Base-by-base conservation (phyloP, 2,113 vertebrate species). In the Brienomyrus longianalis region DNA sequence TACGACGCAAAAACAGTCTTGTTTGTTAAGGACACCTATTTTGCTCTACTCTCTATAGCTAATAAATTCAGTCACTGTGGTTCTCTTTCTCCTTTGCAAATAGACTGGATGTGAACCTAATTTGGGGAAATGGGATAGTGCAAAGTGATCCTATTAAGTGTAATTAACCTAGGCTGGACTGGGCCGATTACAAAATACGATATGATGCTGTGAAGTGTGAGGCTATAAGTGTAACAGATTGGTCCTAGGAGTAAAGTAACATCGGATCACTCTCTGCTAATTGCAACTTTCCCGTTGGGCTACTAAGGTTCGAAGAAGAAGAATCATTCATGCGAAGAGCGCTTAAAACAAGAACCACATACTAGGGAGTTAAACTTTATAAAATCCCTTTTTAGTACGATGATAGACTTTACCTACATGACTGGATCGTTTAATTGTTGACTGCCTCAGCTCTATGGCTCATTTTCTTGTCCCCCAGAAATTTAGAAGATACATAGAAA, bases 391-490 rank as follows among this genome's bases (percentile, higher is more conserved):
- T 50, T 9, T 39, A 94, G 9, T 47, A 93, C 94, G 94, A 93
- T 94, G 94, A 95, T 94, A 94, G 94, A 92, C 93, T 94, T 94
- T 94, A 95, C 94, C 94, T 95, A 94, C 94, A 94, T 94, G 93
- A 93, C 92, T 94, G 94, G 89, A 91, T 92, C 93, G 93, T 93
- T 95, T 94, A 94, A 95, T 96, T 95, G 95, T 96, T 96, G 94
- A 95, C 93, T 93, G 93, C 93, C 92, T 94, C 93, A 93, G 95
- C 94, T 95, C 93, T 95, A 92, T 94, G 95, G 92, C 93, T 94
- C 92, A 95, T 93, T 95, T 95, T 95, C 95, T 94, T 91, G 94
- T 94, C 91, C 92, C 92, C 91, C 93, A 93, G 92, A 93, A 95
- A 84, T 45, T 93, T 88, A 92, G 93, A 91, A 91, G 89, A 91